Evolutionary conservation across 2,113 vertebrate genomes (phyloP), one percentile per base, ranked within the genome.

Genomic region (Saccopteryx bilineata): DNA sequence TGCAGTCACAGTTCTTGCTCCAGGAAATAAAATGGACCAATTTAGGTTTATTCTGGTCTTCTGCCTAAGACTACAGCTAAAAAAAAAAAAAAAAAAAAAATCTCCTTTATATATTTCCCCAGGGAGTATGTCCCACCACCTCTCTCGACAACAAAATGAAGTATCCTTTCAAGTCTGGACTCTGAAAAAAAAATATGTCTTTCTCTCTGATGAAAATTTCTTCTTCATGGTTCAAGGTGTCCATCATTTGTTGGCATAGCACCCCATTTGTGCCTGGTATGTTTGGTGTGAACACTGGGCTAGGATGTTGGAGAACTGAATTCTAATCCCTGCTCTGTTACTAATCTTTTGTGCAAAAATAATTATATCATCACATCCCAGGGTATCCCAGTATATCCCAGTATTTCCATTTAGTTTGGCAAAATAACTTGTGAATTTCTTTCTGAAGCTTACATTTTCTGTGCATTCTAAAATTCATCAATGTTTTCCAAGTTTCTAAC

Each of bases 21-120:
- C 69, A 80, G 83, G 84, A 95, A 87, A 89, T 93, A 93, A 82
- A 93, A 89, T 91, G 83, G 60, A 85, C 78, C 58, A 2, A 60
- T 81, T 84, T 84, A 7, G 48, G 19, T 72, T 69, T 95, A 80
- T 81, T 87, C 61, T 92, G 48, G 80, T 68, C 19, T 33, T 96
- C 54, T 91, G 54, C 71, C 71, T 28, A 92, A 72, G 39, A 96
- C 9, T 17, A 92, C 8, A 83, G 26, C 9, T 80, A 79, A 61
- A 72, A 6, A 54, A 63, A 26, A 24, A 10, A 63, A 28, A 61
- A 61, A n/a, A n/a, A 7, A 23, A 65, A 65, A 74, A 56, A 75
- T 80, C 71, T 93, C 58, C 9, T 94, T 93, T 61, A 56, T 86
- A 18, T 84, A 39, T 93, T 90, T 83, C 60, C 58, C 23, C 61